Conservation (phyloP, 1,140 invertebrate species). For the Proctacanthus coquilletti region DNA sequence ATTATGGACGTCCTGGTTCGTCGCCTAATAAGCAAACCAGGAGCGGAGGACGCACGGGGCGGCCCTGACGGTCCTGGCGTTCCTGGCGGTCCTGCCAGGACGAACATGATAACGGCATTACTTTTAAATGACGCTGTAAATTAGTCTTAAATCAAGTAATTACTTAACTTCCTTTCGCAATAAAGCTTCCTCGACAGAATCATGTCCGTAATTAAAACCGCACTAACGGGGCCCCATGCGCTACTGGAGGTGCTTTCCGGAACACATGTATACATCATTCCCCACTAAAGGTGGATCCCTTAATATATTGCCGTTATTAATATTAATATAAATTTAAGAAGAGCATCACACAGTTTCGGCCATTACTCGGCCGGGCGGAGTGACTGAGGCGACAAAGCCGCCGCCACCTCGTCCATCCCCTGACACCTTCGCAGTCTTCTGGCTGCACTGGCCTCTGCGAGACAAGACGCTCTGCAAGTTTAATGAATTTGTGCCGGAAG, state of each 20-base stretch:
- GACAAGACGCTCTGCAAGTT: too few relatives aligned
- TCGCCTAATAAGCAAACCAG: too few relatives aligned
- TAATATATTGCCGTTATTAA: slow-evolving; percentile 1
- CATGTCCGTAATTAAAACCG: not conserved
- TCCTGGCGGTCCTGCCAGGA: not conserved
- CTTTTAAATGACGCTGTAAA: not conserved
- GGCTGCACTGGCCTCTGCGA: too few relatives aligned
- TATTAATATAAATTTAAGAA: slow-evolving; percentile 1
- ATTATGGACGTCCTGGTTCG: too few relatives aligned
- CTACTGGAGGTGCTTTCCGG: not conserved
- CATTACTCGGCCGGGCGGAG: too few relatives aligned
- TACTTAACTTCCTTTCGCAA: not conserved
- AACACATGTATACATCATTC: slow-evolving; percentile 1
- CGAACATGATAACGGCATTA: not conserved
- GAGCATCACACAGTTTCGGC: too few relatives aligned
- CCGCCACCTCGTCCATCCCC: too few relatives aligned
- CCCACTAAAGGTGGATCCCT: not conserved
- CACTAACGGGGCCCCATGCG: not conserved
- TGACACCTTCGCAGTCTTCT: too few relatives aligned
- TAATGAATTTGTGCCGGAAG: not conserved
- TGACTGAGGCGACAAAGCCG: too few relatives aligned
- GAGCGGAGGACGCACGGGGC: too few relatives aligned
- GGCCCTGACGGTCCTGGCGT: not conserved
- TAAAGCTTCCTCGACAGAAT: not conserved
- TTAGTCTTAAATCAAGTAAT: slow-evolving; percentile 1